Evolutionary conservation across 2,113 vertebrate genomes (phyloP).

Genomic region (Caranx melampygus): DNA sequence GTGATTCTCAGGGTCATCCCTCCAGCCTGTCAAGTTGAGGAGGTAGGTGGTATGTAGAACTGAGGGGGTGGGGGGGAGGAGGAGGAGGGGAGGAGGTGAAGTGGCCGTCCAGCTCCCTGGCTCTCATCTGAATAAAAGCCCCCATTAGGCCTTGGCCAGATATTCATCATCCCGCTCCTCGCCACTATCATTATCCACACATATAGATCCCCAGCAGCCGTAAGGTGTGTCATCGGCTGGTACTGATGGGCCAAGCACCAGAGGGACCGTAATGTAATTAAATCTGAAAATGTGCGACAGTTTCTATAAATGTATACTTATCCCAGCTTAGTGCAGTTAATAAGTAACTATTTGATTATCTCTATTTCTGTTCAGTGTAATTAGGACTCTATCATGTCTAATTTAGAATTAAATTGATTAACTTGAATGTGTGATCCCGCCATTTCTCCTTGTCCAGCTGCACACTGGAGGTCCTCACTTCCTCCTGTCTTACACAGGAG

Average conservation of each 20-base stretch:
- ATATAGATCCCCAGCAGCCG: slow-evolving; percentile 37
- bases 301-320: slow-evolving; percentile 48
- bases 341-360: slow-evolving; percentile 54
- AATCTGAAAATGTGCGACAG: slow-evolving; percentile 21
- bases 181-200: slow-evolving; percentile 47
- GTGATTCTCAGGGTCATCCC: slow-evolving; percentile 86
- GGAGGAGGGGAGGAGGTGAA: slow-evolving; percentile 23
- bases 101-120: slow-evolving; percentile 63
- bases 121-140: slow-evolving; percentile 69
- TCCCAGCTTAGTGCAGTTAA: slow-evolving; percentile 9
- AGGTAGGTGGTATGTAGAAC: slow-evolving; percentile 46
- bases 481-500: slow-evolving; percentile 45
- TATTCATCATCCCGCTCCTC: slow-evolving; percentile 58
- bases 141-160: slow-evolving; percentile 65
- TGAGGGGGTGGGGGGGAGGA: not conserved
- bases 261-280: slow-evolving; percentile 50
- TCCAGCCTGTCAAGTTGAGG: slow-evolving; percentile 80
- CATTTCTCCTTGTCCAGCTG: slow-evolving; percentile 37
- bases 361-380: slow-evolving; percentile 36
- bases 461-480: slow-evolving; percentile 25
- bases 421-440: slow-evolving; percentile 20
- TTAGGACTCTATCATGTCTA: slow-evolving; percentile 50
- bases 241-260: slow-evolving; percentile 27
- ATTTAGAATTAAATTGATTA: slow-evolving; percentile 47
- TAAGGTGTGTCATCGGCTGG: slow-evolving; percentile 32